These are phyloP conservation scores for Eumeta japonica DNA, from an alignment of 1,140 invertebrate species.

Conservation along the genomic window DNA sequence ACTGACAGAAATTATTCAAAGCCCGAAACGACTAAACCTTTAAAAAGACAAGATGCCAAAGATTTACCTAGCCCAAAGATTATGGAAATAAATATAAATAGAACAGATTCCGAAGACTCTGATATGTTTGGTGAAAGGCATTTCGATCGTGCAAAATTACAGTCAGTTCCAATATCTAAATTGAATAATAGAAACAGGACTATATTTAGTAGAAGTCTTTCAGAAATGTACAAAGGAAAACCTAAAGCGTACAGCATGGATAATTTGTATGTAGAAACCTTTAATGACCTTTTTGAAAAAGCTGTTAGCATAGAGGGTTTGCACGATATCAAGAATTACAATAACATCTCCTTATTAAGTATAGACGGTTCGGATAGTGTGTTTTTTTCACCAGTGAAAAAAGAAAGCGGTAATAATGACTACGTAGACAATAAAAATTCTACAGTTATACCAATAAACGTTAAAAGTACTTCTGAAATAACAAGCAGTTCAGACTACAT, in stretches of 20 bases:
- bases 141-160: too few relatives aligned
- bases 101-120: slow-evolving; percentile 6
- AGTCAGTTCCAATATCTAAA: too few relatives aligned
- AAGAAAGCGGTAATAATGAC: too few relatives aligned
- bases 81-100: slow-evolving; percentile 6
- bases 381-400: slow-evolving; percentile 23
- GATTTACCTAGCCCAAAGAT: too few relatives aligned
- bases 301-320: slow-evolving; percentile 42
- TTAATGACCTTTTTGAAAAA: slow-evolving; percentile 36
- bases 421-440: background rate
- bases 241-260: slow-evolving; percentile 44
- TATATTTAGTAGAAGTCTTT: slow-evolving; percentile 33
- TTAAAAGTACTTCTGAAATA: background rate
- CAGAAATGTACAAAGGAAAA: slow-evolving; percentile 36
- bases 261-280: slow-evolving; percentile 30
- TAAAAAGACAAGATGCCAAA: slow-evolving; percentile 23
- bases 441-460: background rate
- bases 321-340: slow-evolving; percentile 17
- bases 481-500: too few relatives aligned
- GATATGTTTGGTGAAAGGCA: slow-evolving; percentile 9
- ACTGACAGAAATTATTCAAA: too few relatives aligned
- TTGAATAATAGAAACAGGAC: slow-evolving; percentile 25
- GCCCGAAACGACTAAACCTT: too few relatives aligned
- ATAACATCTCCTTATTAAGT: slow-evolving; percentile 31
- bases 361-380: slow-evolving; percentile 38